Evolutionary conservation across 2,113 vertebrate species (phyloP).

Genomic region (Poicephalus gulielmi): DNA sequence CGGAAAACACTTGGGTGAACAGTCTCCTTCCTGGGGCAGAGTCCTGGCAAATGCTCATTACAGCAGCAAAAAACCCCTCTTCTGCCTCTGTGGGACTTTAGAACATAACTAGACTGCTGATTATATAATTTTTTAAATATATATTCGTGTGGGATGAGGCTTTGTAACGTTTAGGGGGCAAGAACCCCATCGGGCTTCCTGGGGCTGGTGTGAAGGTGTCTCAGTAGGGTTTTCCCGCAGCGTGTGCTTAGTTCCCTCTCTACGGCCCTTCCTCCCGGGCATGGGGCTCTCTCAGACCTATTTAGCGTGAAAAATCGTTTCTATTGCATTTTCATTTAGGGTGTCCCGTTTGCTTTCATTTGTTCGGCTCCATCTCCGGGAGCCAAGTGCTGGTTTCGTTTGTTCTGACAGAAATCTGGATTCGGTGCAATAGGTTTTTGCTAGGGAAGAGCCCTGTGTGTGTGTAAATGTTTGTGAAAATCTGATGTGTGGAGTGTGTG

Average conservation of each 20-base stretch:
- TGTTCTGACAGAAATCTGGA: not conserved
- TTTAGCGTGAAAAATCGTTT: not conserved
- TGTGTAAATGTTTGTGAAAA: not conserved
- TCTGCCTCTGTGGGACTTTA: not conserved
- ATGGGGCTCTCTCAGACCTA: not conserved
- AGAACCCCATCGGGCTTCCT: not conserved
- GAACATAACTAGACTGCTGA: not conserved
- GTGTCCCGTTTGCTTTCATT: not conserved
- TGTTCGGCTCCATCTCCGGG: not conserved
- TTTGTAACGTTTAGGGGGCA: not conserved
- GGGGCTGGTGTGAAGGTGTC: not conserved
- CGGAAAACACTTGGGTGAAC: not conserved
- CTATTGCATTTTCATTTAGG: not conserved
- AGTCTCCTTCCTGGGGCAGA: not conserved
- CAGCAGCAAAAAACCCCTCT: not conserved
- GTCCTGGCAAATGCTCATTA: not conserved
- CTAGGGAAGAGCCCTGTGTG: not conserved
- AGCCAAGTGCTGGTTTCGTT: not conserved
- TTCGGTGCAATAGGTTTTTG: not conserved
- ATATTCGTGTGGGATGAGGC: not conserved
- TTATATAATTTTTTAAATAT: not conserved
- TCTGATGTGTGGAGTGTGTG: not conserved
- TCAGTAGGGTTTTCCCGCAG: not conserved
- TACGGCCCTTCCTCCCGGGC: not conserved
- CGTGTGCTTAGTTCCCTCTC: fast-evolving